phyloP scores from a whole-genome alignment of 2,797 vertebrate species.

The Trachurus trachurus region DNA sequence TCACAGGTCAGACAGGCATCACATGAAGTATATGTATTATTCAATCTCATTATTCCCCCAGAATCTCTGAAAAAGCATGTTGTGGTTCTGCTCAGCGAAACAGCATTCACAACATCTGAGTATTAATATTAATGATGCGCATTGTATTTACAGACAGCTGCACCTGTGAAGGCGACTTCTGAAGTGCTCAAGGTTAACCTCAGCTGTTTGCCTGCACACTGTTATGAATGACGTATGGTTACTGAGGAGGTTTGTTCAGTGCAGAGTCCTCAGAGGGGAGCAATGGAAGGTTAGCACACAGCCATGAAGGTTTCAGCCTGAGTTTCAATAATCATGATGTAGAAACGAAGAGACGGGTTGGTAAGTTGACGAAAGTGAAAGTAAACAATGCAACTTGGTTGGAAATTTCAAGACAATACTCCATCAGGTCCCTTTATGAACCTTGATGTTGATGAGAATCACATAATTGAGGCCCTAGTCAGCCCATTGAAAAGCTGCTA shows the following conservation, averaged over 20 bases:
- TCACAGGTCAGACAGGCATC: not conserved
- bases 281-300: not conserved
- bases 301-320: not conserved
- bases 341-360: not conserved
- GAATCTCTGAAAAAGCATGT: not conserved
- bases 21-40: constrained; percentile 9
- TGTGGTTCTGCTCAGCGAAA: not conserved
- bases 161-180: not conserved
- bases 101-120: not conserved
- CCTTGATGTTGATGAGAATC: no score
- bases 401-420: no score
- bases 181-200: not conserved
- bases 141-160: not conserved
- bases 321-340: not conserved
- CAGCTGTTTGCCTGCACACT: not conserved
- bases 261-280: not conserved
- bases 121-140: not conserved
- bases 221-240: not conserved
- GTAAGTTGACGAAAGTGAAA: no score
- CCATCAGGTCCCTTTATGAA: no score
- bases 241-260: not conserved
- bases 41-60: not conserved
- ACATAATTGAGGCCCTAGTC: no score
- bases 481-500: no score
- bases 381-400: no score